Base-by-base conservation (phyloP, 2,797 vertebrate genomes). In the Notoglanidium macrostoma region DNA sequence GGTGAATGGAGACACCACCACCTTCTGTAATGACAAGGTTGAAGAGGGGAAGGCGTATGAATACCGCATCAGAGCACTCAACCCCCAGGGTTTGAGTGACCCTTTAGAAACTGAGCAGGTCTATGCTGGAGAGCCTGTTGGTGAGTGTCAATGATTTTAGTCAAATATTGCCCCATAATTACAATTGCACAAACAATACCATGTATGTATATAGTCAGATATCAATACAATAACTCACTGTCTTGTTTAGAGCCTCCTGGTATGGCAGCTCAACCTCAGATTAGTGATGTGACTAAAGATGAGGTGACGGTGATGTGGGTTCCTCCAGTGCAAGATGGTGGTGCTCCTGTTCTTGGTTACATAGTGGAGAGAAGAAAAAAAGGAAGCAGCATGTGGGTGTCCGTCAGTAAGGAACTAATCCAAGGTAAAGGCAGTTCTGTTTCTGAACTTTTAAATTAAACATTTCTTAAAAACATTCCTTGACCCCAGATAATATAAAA, bases 341-440 rank as follows among this genome's bases (percentile, higher is more conserved):
- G 96, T 32, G 92, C 92, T 4, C 46, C 93, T 2, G 86, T 95
- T 55, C 88, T 95, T n/a, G 89, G 94, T 49, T 95, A 95, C 77
- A 40, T 93, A 85, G 90, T 92, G 61, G 93, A 95, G 89, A 92
- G 91, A 86, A 95, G 90, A 87, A 96, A 95, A 90, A 96, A 95
- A 90, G 93, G 94, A 35, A 93, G 92, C 89, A 95, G 59, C 57
- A 90, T 95, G 86, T 96, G 93, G 95, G 87, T 95, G 57, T 91
- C 93, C 40, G 68, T 94, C 88, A 94, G 92, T 74, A 54, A 54
- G 46, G 74, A 54, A 29, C 49, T 77, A 77, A 77, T 77, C 17
- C 74, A 77, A 55, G 74, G 74, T 77, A 55, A 76, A 51, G 26
- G 6, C 14, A 0, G 14, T 54, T 3, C 14, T 76, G 72, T 51